Base-by-base conservation (phyloP, 2,113 vertebrate species). In the Chitala chitala region DNA sequence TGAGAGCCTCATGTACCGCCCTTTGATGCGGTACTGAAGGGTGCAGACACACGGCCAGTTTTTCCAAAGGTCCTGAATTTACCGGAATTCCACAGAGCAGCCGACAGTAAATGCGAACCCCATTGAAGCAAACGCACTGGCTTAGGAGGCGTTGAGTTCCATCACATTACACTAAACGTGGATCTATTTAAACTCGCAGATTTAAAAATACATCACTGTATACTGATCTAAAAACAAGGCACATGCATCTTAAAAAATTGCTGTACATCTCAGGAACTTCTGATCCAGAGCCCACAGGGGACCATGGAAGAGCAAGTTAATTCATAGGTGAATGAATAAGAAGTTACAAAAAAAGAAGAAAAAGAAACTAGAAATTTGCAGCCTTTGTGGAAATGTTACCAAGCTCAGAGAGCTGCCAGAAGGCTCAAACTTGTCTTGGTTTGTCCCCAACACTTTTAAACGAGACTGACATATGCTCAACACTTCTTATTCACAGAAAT, bases 391-490 rank as follows among this genome's bases (percentile, higher is more conserved):
- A 24, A 24, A 22, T 5, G 5, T 24, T 12, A 9, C 24, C 3
- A 26, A 10, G 55, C 24, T 65, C 7, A 22, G 38, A n/a, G 42
- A 40, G 31, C 24, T 44, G n/a, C 38, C 33, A 65, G 61, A 44
- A 65, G 61, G 61, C 38, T 38, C 5, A n/a, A 0, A 26, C 12
- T 31, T 31, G 63, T 42, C 38, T 13, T 17, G 36, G 63, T 22
- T n/a, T 42, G 40, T 65, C 63, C 17, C 17, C 22, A 20, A 36
- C 61, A 65, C 38, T 22, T 38, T n/a, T 22, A 69, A 76, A 77
- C 64, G 54, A 56, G 13, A 33, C 36, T 51, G 74, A 77, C 80
- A 79, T 82, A 78, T 22, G 79, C 76, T 78, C 77, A 69, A 78
- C 74, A 66, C 80, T 76, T 84, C 8, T 66, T 46, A 13, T 5